phyloP scores from a whole-genome alignment of 2,888 invertebrate species.

The Cheilosia scutellata region DNA sequence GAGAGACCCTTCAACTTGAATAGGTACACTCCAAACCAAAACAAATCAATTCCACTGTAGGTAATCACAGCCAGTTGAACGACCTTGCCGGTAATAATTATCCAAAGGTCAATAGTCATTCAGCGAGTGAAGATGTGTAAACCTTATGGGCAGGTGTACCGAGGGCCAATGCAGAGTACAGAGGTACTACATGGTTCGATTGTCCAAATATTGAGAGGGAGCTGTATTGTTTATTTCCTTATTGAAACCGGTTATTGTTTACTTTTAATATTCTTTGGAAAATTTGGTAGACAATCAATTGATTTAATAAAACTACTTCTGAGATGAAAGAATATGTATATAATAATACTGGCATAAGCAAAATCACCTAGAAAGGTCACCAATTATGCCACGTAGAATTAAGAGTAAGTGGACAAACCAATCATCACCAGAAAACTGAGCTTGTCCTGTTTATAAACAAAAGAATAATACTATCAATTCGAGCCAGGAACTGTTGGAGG shows the following conservation, averaged over 20 bases:
- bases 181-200: too few relatives aligned
- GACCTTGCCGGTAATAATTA: conserved; percentile 59
- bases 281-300: neutral
- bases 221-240: neutral
- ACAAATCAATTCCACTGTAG: conserved; percentile 33
- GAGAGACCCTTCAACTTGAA: conserved; percentile 24
- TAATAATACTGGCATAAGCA: too few relatives aligned
- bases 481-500: too few relatives aligned
- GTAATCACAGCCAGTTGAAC: conserved; percentile 45
- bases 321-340: too few relatives aligned
- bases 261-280: neutral
- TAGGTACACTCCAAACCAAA: conserved; percentile 5
- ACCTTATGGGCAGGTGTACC: neutral
- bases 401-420: too few relatives aligned
- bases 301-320: too few relatives aligned
- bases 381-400: too few relatives aligned
- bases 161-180: neutral
- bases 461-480: too few relatives aligned
- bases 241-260: neutral
- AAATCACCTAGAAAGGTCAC: too few relatives aligned
- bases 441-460: too few relatives aligned
- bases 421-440: too few relatives aligned
- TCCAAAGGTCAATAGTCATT: conserved; percentile 49
- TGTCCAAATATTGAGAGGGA: too few relatives aligned
- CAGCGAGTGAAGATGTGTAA: conserved; percentile 21